phyloP scores from a whole-genome alignment of 2,888 invertebrate species.

The Chymomyza procnemis region DNA sequence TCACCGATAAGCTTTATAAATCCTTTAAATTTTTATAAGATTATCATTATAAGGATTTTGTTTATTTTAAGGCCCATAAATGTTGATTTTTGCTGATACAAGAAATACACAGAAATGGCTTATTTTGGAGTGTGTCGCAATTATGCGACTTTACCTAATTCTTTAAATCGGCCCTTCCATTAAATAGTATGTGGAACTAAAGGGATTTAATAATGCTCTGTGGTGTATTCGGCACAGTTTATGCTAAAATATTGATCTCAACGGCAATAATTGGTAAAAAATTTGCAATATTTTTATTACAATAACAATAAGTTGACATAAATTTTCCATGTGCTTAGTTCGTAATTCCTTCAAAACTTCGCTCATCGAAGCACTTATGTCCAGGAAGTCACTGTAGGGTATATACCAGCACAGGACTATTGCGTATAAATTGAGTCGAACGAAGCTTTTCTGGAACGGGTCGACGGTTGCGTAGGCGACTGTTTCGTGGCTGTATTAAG shows the following conservation, averaged over 20 bases:
- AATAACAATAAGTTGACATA: slow-evolving; percentile 23
- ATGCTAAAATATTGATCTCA: background rate
- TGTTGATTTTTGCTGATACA: too few relatives aligned
- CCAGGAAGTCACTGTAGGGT: slow-evolving; percentile 40
- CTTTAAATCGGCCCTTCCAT: too few relatives aligned
- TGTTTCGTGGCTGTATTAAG: slow-evolving; percentile 55
- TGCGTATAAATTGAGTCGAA: slow-evolving; percentile 57
- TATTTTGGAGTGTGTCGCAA: too few relatives aligned
- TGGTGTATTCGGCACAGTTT: background rate
- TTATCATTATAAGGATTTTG: too few relatives aligned
- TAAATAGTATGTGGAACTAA: too few relatives aligned
- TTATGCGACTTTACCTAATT: too few relatives aligned
- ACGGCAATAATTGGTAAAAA: background rate
- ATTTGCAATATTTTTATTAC: slow-evolving; percentile 1
- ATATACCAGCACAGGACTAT: slow-evolving; percentile 65
- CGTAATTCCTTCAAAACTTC: slow-evolving; percentile 1
- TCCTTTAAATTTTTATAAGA: too few relatives aligned
- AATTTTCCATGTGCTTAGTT: slow-evolving; percentile 18
- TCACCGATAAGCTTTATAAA: too few relatives aligned
- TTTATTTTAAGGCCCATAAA: too few relatives aligned
- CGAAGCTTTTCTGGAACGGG: slow-evolving; percentile 52
- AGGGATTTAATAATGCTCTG: too few relatives aligned
- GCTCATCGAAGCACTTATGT: background rate
- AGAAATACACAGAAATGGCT: too few relatives aligned
- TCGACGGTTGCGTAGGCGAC: slow-evolving; percentile 50